These are phyloP conservation scores for Microchrysa polita DNA, from an alignment of 2,888 invertebrate species.

Conservation along the genomic window DNA sequence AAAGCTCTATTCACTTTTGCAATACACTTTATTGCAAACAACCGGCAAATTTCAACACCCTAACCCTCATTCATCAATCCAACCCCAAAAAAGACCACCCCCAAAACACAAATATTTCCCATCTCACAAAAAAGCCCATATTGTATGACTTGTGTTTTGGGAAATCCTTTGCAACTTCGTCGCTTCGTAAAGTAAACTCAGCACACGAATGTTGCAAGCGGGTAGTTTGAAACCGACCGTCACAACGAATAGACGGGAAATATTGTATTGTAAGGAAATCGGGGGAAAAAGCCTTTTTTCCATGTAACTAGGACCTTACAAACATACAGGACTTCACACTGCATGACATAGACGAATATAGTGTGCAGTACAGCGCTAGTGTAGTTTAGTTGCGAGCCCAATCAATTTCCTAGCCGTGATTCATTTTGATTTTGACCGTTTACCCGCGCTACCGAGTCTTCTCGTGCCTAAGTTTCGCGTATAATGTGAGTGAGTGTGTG, in stretches of 20 bases:
- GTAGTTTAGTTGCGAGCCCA: conserved; percentile 1
- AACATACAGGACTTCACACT: not conserved
- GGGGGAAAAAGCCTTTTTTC: conserved; percentile 15
- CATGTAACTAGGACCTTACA: not conserved
- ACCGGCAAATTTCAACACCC: conserved; percentile 7
- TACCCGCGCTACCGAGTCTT: not conserved
- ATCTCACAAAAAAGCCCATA: conserved; percentile 9
- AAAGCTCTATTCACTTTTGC: too few relatives aligned
- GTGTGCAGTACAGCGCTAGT: too few relatives aligned
- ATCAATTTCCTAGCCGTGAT: conserved; percentile 4
- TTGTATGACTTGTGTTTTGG: conserved; percentile 26
- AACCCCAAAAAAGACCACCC: not conserved
- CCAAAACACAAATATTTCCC: conserved; percentile 1
- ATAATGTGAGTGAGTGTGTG: too few relatives aligned
- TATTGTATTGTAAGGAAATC: conserved; percentile 8
- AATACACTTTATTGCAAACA: conserved; percentile 3
- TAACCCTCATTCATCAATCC: not conserved
- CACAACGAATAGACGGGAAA: conserved; percentile 36
- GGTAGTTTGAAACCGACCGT: conserved; percentile 42
- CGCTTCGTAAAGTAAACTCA: not conserved
- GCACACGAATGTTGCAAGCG: not conserved
- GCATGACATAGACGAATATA: not conserved
- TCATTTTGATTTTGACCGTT: conserved; percentile 10
- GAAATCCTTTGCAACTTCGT: conserved; percentile 19
- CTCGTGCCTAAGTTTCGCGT: not conserved